These are phyloP conservation scores for Platichthys stellatus DNA, from an alignment of 2,113 vertebrate species.

Conservation along the genomic window DNA sequence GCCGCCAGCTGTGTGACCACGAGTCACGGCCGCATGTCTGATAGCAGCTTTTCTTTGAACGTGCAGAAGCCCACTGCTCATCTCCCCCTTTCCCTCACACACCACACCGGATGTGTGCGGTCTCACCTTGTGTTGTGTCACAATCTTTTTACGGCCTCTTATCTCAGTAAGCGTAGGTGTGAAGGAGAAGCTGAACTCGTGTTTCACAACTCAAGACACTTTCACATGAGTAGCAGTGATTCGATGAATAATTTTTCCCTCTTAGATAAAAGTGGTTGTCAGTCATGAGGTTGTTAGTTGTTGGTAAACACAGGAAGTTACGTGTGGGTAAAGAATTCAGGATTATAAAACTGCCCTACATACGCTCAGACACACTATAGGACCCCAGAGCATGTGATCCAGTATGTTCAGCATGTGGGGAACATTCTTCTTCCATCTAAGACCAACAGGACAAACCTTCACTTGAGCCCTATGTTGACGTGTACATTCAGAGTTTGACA, in stretches of 20 bases:
- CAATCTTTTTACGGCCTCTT: conserved; percentile 3
- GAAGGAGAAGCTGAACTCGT: conserved; percentile 46
- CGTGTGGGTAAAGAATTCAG: too few species aligned
- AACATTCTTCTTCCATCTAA: conserved; percentile 15
- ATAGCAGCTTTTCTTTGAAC: conserved; percentile 33
- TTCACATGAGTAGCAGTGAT: background rate
- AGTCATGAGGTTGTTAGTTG: background rate
- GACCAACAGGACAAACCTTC: conserved; percentile 21
- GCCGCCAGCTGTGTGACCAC: conserved; percentile 34
- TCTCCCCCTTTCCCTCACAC: background rate
- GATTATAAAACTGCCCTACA: conserved; percentile 28
- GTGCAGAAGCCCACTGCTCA: background rate
- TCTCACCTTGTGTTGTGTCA: background rate
- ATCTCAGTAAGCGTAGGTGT: conserved; percentile 17
- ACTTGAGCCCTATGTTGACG: background rate
- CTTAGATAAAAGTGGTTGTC: background rate
- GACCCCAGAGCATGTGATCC: background rate
- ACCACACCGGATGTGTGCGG: background rate
- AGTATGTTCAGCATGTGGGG: conserved; percentile 21
- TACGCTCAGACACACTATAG: conserved; percentile 1
- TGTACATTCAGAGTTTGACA: background rate
- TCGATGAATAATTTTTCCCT: background rate
- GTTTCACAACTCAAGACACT: conserved; percentile 15
- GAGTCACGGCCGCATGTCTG: conserved; percentile 10
- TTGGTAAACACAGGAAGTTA: background rate